Evolutionary conservation across 2,797 vertebrate genomes (phyloP), one percentile per base, ranked within the genome.

Genomic region (Mareca penelope): DNA sequence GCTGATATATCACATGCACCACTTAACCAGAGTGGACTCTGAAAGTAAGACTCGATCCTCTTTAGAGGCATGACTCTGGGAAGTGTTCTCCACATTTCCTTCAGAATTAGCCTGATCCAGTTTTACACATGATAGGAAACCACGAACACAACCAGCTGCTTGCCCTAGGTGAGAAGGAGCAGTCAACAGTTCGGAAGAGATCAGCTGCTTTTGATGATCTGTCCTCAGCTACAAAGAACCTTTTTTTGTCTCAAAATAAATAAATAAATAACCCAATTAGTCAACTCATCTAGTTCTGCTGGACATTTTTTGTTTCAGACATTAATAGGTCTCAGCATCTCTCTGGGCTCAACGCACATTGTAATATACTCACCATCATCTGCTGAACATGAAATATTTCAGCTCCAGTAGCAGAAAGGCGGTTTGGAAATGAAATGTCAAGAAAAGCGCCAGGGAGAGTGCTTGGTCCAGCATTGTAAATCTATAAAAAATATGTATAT

Each of bases 401-500:
- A 0, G 98, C 98, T 78, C 99, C 99, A 53, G 93, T 98, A 65
- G 98, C 96, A 93, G 98, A 98, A 87, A 99, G 98, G 17, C 98
- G 98, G 96, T 98, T 99, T 52, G 99, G 99, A 97, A 99, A 98
- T 59, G 98, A 98, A 96, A 99, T 98, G 96, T 98, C 98, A 96
- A 99, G 97, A 13, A 96, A 98, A 64, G 99, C 99, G 85, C 98
- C 98, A 39, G 99, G 99, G 24, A 99, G 98, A 88, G 98, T 98
- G 97, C 99, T 99, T 77, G 99, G 99, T 44, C 99, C 99, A 77
- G 98, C 98, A 97, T 99, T 99, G 96, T 99, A 99, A 94, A 99
- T 98, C 99, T 99, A 91, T 11, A 56, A 56, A 15, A 79, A 78
- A 89, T 18, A 68, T 44, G 29, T 8, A 40, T 40, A 37, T 21